phyloP scores from a whole-genome alignment of 2,113 vertebrate genomes.

The Trogon melanurus region DNA sequence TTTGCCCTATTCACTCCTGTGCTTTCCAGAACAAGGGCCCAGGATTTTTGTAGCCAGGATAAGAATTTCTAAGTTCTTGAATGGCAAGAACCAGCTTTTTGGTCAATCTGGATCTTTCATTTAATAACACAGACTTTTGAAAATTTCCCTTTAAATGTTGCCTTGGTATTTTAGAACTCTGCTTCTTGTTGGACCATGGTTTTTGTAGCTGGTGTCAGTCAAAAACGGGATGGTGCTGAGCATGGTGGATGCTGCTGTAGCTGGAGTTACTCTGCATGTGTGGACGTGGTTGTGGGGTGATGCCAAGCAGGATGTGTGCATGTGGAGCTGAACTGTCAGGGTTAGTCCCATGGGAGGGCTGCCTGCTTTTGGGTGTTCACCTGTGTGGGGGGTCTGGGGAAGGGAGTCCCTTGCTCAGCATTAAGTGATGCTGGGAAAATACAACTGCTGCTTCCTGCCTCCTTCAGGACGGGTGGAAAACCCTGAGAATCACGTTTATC shows the following conservation, averaged over 20 bases:
- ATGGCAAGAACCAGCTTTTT: neutral
- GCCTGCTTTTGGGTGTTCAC: neutral
- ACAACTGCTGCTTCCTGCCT: neutral
- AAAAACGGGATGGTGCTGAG: neutral
- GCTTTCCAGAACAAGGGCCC: neutral
- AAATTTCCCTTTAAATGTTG: neutral
- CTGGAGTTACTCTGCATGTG: neutral
- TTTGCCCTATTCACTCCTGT: neutral
- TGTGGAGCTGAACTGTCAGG: neutral
- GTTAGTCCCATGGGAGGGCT: no score
- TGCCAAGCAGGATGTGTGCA: neutral
- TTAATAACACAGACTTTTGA: neutral
- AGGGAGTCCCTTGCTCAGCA: neutral
- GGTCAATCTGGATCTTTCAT: neutral
- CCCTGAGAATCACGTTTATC: neutral
- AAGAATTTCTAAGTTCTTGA: neutral
- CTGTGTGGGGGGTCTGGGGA: neutral
- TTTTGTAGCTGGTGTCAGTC: neutral
- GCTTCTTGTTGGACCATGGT: neutral
- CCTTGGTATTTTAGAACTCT: neutral
- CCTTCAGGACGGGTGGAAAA: neutral
- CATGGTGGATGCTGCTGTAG: neutral
- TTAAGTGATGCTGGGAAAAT: neutral
- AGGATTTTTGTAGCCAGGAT: neutral
- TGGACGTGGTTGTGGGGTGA: neutral